Evolutionary conservation across 37 sponge, comb jelly and placozoan species (phyloP), one percentile per base, ranked within the genome.

Genomic region (Beroe ovata): DNA sequence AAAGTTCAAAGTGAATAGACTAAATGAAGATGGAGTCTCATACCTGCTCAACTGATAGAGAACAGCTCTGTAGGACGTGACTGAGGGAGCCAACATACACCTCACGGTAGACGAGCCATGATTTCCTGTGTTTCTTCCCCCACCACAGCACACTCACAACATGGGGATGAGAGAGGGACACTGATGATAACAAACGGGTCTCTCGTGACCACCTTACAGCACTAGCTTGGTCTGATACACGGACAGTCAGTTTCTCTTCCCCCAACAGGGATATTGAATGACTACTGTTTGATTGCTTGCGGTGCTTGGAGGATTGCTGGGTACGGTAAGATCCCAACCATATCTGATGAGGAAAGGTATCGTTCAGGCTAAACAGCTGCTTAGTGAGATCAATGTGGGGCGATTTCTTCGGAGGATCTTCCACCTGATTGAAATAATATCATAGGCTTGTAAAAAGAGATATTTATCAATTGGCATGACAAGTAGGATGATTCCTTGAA

Each of bases 81-180:
- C 54, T 77, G 36, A 77, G 84, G 4, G 84, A 32, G 84, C 84
- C 84, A 28, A 77, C 84, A 29, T 77, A 77, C 3, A 77, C 84
- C 4, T 77, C 84, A 1, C 54, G n/a, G 54, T 77, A 77, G 25
- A 77, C 84, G n/a, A 77, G 42, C 84, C 84, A 77, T n/a, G 54
- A 42, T 40, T 77, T 77, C 54, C 84, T 8, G 28, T 77, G 84
- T 25, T 77, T 77, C 84, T 77, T 77, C 8, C 84, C 84, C 84
- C 84, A 77, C 84, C 84, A 77, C 8, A 77, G 54, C 26, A 77
- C 84, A 20, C 84, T 77, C 22, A 77, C 54, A 4, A 77, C 84
- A 29, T 77, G 84, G 28, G 42, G 16, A 26, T 77, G 84, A 40
- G 84, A 40, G 29, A 77, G 54, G 36, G 54, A 42, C 47, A 42